Evolutionary conservation across 2,113 vertebrate species (phyloP), one percentile per base, ranked within the genome.

Genomic region (Verasper variegatus): DNA sequence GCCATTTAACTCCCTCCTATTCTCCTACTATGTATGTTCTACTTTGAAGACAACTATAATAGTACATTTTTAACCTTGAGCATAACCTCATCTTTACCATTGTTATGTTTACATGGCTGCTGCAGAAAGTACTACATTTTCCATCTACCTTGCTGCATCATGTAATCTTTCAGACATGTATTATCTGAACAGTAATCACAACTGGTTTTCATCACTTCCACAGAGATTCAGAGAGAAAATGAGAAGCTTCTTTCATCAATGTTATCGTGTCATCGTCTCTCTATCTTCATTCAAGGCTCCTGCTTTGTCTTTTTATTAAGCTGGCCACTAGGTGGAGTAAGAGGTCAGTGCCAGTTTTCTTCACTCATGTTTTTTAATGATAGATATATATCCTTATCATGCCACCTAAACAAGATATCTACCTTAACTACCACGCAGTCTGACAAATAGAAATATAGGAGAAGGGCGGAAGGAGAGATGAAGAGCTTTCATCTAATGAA

Each of bases 291-390:
- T 49, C 12, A 55, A 57, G 0, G 52, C 37, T 69, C 45, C 23
- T 8, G 20, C 51, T 23, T 31, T 59, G 31, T 26, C 42, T 76
- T 57, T 76, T 68, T 78, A 56, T 79, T 69, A 62, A 64, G 73
- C 37, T 78, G 80, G 62, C 94, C 94, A 93, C 93, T 91, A 93
- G 94, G 80, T 89, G 94, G 94, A 85, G 92, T 83, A 57, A 93
- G 88, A 93, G 86, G 83, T 90, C 87, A 91, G 75, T 64, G 24
- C 40, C 82, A 74, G 70, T 24, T 17, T 68, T 45, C 58, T 70
- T 40, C 54, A 67, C 26, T 73, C 27, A 42, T 58, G 70, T 14
- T 52, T n/a, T 72, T 68, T 51, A 5, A 5, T 23, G 54, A 76
- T 27, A 23, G 35, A 40, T 60, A 40, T 60, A 15, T 21, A 11